A percentile compares a stretch with the other conserved stretches of the same genome.
Conservation (phyloP, 2,888 invertebrate species). For the Hermaeophaga mercurialis region DNA sequence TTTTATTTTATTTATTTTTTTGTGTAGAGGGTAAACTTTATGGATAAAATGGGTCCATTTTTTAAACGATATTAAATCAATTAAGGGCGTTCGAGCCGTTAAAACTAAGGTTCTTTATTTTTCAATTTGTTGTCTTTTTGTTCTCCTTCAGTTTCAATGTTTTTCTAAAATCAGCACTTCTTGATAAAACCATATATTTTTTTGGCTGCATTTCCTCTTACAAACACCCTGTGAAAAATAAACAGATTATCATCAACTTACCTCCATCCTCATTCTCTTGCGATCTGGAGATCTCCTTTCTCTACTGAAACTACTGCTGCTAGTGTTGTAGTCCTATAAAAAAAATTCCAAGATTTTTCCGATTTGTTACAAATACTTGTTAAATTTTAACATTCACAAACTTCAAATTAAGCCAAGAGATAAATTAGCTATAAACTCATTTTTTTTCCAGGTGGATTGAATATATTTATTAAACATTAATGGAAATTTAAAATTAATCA, state of each 20-base stretch:
- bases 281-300: slow-evolving; percentile 68
- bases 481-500: too few species aligned
- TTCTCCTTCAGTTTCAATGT: not conserved
- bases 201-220: slow-evolving; percentile 1
- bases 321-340: slow-evolving; percentile 44
- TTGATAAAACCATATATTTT: not conserved
- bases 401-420: too few species aligned
- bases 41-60: too few species aligned
- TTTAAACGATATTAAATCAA: too few species aligned
- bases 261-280: slow-evolving; percentile 68
- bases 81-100: not conserved
- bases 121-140: not conserved
- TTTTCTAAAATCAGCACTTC: not conserved
- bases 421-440: too few species aligned
- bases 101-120: not conserved
- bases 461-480: too few species aligned
- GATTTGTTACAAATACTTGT: too few species aligned
- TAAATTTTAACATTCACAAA: too few species aligned
- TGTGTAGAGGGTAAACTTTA: too few species aligned
- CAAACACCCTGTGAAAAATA: slow-evolving; percentile 19
- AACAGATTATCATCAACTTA: slow-evolving; percentile 46
- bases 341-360: too few species aligned
- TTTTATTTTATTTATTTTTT: not conserved
- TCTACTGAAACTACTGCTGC: slow-evolving; percentile 57
- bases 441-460: too few species aligned